Conservation (phyloP, 2,113 vertebrate species). For the Laticauda laticaudata region DNA sequence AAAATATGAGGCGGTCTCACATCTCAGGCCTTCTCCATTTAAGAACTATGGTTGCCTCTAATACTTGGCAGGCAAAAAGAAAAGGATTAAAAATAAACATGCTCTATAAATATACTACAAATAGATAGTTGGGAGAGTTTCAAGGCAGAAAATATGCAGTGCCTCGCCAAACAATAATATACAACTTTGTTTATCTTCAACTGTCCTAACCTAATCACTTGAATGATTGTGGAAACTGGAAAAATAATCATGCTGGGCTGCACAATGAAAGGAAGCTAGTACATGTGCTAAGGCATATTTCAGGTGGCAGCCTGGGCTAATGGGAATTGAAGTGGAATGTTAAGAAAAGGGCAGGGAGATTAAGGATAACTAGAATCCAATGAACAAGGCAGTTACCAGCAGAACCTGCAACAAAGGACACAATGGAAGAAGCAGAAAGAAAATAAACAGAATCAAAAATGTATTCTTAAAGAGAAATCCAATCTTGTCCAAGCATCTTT, state of each 20-base stretch:
- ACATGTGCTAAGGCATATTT: background rate
- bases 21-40: background rate
- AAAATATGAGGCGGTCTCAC: background rate
- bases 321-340: background rate
- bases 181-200: background rate
- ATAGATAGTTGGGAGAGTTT: background rate
- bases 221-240: background rate
- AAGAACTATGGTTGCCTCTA: background rate
- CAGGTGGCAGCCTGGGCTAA: background rate
- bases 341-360: background rate
- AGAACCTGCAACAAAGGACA: background rate
- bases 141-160: background rate
- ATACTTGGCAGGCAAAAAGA: background rate
- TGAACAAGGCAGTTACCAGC: background rate
- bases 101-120: background rate
- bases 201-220: background rate
- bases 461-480: background rate
- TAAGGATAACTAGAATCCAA: background rate
- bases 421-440: background rate
- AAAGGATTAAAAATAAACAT: background rate
- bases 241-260: background rate
- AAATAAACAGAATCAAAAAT: background rate
- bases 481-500: background rate
- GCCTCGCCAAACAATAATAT: slow-evolving; percentile 17
- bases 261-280: slow-evolving; percentile 9